These are phyloP conservation scores for Stegana nigrithorax DNA, from an alignment of 2,888 invertebrate species.

Conservation along the genomic window DNA sequence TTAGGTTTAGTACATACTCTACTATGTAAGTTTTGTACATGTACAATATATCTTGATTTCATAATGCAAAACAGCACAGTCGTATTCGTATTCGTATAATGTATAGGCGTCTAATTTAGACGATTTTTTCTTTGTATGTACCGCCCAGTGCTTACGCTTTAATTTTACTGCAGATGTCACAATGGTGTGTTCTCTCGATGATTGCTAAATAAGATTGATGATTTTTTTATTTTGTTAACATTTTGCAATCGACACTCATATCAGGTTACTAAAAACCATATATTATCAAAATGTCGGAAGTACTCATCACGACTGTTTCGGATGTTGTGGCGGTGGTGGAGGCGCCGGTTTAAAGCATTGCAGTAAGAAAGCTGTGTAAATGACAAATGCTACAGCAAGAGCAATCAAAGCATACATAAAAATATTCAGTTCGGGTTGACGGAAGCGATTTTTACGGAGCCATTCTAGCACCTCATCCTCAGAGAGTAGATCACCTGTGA, in stretches of 20 bases:
- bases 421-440: slow-evolving; percentile 91
- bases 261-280: too few relatives aligned
- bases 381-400: slow-evolving; percentile 84
- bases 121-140: slow-evolving; percentile 35
- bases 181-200: slow-evolving; percentile 31
- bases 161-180: slow-evolving; percentile 16
- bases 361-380: slow-evolving; percentile 90
- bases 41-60: too few relatives aligned
- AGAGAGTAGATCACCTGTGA: slow-evolving; percentile 82
- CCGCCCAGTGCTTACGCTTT: slow-evolving; percentile 29
- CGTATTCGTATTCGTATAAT: slow-evolving; percentile 20
- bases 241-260: neutral
- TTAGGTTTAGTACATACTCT: too few relatives aligned
- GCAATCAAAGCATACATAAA: slow-evolving; percentile 94
- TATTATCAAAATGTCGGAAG: neutral
- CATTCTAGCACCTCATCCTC: slow-evolving; percentile 91
- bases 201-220: too few relatives aligned
- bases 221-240: slow-evolving; percentile 8
- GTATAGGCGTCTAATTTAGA: slow-evolving; percentile 52
- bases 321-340: slow-evolving; percentile 71
- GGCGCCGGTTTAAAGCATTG: slow-evolving; percentile 87
- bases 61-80: slow-evolving; percentile 39
- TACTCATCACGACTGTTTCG: slow-evolving; percentile 66
- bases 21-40: too few relatives aligned
- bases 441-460: slow-evolving; percentile 92